Evolutionary conservation across 2,888 invertebrate genomes (phyloP).

Genomic region (Drosophila lutescens): DNA sequence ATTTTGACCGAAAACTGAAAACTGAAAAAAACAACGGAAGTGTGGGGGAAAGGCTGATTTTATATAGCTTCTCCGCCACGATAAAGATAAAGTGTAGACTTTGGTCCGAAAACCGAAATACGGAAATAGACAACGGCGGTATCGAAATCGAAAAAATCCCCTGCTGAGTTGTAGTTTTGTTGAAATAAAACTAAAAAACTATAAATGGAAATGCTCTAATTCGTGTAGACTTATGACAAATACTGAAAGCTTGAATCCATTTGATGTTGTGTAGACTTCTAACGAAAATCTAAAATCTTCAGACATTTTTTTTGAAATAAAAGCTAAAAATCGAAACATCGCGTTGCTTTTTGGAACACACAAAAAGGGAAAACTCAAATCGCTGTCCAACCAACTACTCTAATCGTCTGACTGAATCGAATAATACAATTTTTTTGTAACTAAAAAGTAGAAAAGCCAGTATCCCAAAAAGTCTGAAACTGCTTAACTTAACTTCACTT

Average conservation of each 20-base stretch:
- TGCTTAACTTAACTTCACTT: neutral
- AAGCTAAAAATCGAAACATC: neutral
- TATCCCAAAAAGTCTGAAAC: neutral
- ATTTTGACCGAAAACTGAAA: slow-evolving; percentile 11
- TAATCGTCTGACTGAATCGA: too few relatives aligned
- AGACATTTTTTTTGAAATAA: neutral
- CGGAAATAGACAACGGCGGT: slow-evolving; percentile 1
- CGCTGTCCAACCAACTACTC: neutral
- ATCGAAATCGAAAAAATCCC: neutral
- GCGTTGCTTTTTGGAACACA: neutral
- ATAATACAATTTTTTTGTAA: slow-evolving; percentile 1
- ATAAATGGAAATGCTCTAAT: slow-evolving; percentile 2
- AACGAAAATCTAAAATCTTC: neutral
- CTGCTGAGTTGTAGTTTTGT: neutral
- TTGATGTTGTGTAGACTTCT: neutral
- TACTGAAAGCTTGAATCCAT: neutral
- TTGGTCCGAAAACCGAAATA: slow-evolving; percentile 7
- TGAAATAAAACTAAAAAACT: neutral
- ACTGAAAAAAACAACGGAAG: neutral
- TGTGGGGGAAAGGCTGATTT: neutral
- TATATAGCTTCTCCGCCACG: neutral
- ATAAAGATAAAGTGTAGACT: slow-evolving; percentile 3
- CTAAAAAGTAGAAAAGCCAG: slow-evolving; percentile 3
- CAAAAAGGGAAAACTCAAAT: slow-evolving; percentile 4
- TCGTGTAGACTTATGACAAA: neutral